phyloP scores from a whole-genome alignment of 2,888 invertebrate genomes.

The Galerucella nymphaeae region DNA sequence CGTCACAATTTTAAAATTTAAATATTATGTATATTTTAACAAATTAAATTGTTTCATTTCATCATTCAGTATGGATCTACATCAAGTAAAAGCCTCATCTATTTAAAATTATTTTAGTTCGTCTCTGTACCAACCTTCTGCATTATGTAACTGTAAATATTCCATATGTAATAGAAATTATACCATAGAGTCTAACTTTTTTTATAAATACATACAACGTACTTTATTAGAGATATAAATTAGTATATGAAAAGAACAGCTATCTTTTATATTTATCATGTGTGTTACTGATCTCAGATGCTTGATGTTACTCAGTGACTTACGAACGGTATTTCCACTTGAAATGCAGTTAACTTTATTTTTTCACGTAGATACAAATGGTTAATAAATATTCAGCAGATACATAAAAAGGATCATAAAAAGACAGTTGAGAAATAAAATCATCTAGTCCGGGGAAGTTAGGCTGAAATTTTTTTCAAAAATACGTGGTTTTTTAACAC shows the following conservation, averaged over 20 bases:
- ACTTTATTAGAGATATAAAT: slow-evolving; percentile 1
- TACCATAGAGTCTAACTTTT: neutral
- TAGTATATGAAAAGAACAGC: neutral
- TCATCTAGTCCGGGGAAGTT: too few species aligned
- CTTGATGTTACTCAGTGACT: neutral
- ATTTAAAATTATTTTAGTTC: neutral
- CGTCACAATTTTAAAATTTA: too few species aligned
- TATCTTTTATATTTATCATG: neutral
- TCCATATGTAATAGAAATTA: neutral
- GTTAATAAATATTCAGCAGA: too few species aligned
- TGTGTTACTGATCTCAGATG: neutral
- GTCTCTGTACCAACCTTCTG: neutral
- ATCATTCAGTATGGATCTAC: too few species aligned
- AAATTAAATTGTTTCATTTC: too few species aligned
- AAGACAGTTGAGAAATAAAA: too few species aligned
- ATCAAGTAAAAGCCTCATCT: too few species aligned
- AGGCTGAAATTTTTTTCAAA: too few species aligned
- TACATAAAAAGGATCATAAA: too few species aligned
- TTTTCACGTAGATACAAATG: too few species aligned
- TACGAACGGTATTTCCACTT: neutral
- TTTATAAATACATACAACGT: neutral
- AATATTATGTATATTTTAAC: too few species aligned
- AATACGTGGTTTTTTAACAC: too few species aligned
- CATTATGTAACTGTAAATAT: neutral
- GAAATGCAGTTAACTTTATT: neutral